Evolutionary conservation across 2,888 invertebrate species (phyloP), one percentile per base, ranked within the genome.

Genomic region (Orthosia gracilis): DNA sequence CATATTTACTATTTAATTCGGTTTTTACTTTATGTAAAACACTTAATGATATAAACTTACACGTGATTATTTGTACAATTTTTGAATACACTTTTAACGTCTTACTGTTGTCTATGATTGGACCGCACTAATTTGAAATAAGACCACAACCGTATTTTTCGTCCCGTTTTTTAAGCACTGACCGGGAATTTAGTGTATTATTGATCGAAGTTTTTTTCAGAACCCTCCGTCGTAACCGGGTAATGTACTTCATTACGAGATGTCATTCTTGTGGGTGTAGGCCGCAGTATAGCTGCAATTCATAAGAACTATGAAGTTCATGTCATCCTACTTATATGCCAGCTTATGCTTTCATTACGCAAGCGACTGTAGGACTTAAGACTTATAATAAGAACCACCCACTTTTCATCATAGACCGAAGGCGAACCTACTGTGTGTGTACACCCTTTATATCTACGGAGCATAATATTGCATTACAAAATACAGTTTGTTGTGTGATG

Each of bases 281-380:
- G 23, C n/a, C n/a, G 50, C 23, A 45, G 17, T 26, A 40, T 3
- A 17, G n/a, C 17, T 69, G 11, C 21, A 57, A 55, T 72, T 55
- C 11, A 55, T 73, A 26, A 18, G 18, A 78, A 31, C 5, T 12
- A 55, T 23, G 78, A 47, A n/a, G 21, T 21, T 55, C 7, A 73
- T 62, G 26, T 50, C 73, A 50, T 17, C 26, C 18, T 52, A 26
- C 55, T 59, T 47, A 47, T 50, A 54, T 49, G 58, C 17, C 73
- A 57, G 76, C 73, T 52, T 80, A 76, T 17, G 18, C 50, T 73
- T 73, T 80, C 55, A 76, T 57, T 71, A 75, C 40, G 21, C 18
- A 26, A n/a, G 45, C 45, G 54, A 49, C 26, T 50, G 13, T 31
- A 45, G n/a, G 26, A 17, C 40, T 45, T 40, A 55, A 55, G 40